Conservation (phyloP, 1,140 invertebrate species). For the Drosophila sulfurigaster region DNA sequence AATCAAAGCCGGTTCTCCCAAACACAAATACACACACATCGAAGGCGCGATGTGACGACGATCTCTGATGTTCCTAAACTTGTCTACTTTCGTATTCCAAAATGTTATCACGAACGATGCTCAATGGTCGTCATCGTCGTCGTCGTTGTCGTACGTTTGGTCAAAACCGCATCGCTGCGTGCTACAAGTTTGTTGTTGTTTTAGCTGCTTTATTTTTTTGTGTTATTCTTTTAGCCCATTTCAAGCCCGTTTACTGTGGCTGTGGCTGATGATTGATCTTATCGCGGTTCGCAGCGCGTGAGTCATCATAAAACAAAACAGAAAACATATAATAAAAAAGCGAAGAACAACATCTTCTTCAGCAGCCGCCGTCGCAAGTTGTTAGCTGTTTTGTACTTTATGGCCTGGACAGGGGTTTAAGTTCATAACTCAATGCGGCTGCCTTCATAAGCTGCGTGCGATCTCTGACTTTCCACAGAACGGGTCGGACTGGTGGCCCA, state of each 20-base stretch:
- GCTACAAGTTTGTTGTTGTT: conserved; percentile 25
- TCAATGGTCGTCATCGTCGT: conserved; percentile 4
- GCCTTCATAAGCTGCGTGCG: conserved; percentile 63
- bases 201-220: conserved; percentile 1
- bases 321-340: conserved; percentile 32
- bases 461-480: conserved; percentile 55
- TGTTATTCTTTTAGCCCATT: conserved; percentile 17
- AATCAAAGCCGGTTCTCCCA: conserved; percentile 74
- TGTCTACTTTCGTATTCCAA: conserved; percentile 81
- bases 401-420: conserved; percentile 55
- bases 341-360: conserved; percentile 61
- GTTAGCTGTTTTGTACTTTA: conserved; percentile 78
- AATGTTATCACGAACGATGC: conserved; percentile 71
- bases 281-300: conserved; percentile 64
- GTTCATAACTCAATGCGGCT: conserved; percentile 75
- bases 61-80: conserved; percentile 55
- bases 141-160: conserved; percentile 9
- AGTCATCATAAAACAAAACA: conserved; percentile 62
- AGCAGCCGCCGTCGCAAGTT: conserved; percentile 67
- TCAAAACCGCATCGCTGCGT: conserved; percentile 45
- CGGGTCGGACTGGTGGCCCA: conserved; percentile 45
- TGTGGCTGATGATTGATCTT: conserved; percentile 77
- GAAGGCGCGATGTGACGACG: conserved; percentile 6
- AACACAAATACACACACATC: conserved; percentile 23
- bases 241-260: conserved; percentile 21